Conservation (phyloP, 2,113 vertebrate species). For the Prolemur simus region DNA sequence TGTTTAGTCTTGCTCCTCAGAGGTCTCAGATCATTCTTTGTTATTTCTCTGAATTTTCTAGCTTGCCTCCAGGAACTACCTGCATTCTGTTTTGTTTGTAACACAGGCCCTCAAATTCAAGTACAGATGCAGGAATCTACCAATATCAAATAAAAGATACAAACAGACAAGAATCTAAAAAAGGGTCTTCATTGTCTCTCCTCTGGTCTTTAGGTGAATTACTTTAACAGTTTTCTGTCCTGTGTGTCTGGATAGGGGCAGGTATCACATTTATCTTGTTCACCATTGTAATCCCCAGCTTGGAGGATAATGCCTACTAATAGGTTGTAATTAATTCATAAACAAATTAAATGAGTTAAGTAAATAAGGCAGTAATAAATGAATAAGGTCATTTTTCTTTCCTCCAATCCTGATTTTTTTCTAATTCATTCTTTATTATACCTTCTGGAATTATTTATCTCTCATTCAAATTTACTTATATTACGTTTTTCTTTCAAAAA, state of each 20-base stretch:
- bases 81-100: not conserved
- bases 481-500: not conserved
- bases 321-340: not conserved
- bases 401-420: not conserved
- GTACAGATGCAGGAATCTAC: not conserved
- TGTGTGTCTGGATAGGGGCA: not conserved
- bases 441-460: not conserved
- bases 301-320: not conserved
- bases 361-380: not conserved
- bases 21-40: not conserved
- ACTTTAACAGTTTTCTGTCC: not conserved
- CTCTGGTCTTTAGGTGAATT: not conserved
- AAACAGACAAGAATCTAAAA: not conserved
- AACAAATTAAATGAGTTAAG: not conserved
- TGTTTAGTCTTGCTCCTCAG: not conserved
- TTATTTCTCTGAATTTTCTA: not conserved
- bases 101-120: not conserved
- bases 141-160: not conserved
- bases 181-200: not conserved
- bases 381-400: not conserved
- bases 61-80: not conserved
- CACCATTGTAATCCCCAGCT: not conserved
- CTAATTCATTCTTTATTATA: not conserved
- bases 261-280: not conserved
- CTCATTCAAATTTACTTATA: not conserved